Evolutionary conservation across 2,113 vertebrate species (phyloP), one percentile per base, ranked within the genome.

Genomic region (Perca flavescens): DNA sequence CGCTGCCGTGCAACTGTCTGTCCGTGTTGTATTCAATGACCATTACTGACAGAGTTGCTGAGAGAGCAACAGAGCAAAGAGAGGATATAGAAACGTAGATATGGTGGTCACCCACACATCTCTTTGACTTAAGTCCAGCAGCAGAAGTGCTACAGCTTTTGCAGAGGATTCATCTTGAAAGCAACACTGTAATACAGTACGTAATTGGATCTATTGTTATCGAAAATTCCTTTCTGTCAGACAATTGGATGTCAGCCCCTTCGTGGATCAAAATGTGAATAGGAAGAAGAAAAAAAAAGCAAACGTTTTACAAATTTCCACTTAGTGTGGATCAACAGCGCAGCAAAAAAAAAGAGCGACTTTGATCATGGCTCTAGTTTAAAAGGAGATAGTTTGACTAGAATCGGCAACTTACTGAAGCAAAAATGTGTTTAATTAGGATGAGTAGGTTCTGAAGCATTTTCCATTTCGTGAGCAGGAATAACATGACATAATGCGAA

Each of bases 341-440:
- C 77, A 88, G 70, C 79, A 69, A 19, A 62, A 61, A 28, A 64
- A 57, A 67, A 66, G 11, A 57, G 68, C 3, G 53, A 76, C 80
- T 93, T 84, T 90, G 88, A 89, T 90, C 83, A 43, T 6, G 40
- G 58, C 57, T 66, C 31, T 25, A 71, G 58, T 77, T 86, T 72
- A 78, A 81, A 77, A 86, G 65, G 62, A 79, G 43, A 74, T 57
- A 22, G 79, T 83, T 85, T 90, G 78, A 80, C 84, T 28, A 6
- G 72, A 89, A 84, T 64, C 22, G 4, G 64, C 47, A 77, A 49
- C 70, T 83, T 54, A 70, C 67, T 72, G 79, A 72, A 63, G 81
- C 78, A 85, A 70, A 83, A 83, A 79, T 72, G 78, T 62, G 79
- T 86, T 92, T 91, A 92, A 92, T 93, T 87, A 91, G 80, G 79